Percentiles rank a stretch among this genome's conserved stretches.
Conservation (phyloP, 2,888 invertebrate genomes). For the Deladenus siricidicola region DNA sequence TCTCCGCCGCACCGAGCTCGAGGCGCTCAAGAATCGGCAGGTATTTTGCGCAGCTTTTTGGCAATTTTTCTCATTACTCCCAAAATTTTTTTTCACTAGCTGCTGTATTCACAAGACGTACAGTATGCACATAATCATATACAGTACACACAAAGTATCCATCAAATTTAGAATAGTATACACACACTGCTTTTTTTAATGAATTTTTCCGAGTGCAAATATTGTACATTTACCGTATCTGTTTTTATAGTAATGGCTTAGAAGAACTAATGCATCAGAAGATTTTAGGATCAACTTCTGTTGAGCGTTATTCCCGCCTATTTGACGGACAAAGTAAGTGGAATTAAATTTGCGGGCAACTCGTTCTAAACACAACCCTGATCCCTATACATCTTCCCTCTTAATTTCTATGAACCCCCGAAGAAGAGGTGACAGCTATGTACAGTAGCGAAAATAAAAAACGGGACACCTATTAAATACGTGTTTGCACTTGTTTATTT, state of each 20-base stretch:
- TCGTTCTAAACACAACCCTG: no score
- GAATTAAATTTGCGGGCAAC: background rate
- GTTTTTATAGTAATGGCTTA: no score
- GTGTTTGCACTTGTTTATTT: no score
- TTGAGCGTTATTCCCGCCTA: slow-evolving; percentile 89
- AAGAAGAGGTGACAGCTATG: no score
- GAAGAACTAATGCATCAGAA: no score
- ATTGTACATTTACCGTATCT: slow-evolving; percentile 21
- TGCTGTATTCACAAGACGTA: background rate
- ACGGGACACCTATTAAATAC: no score
- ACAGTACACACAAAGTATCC: background rate
- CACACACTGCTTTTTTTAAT: background rate
- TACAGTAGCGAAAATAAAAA: no score
- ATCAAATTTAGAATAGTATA: background rate
- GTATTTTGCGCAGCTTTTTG: no score
- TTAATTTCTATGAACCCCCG: no score
- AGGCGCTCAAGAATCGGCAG: slow-evolving; percentile 51
- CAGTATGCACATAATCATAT: background rate
- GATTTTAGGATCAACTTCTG: slow-evolving; percentile 75
- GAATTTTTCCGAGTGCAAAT: background rate
- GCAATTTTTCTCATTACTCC: no score
- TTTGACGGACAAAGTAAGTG: slow-evolving; percentile 83
- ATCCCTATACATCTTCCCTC: no score
- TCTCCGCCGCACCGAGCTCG: slow-evolving; percentile 47
- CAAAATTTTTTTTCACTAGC: background rate